Evolutionary conservation across 2,797 vertebrate species (phyloP).

Genomic region (Coilia nasus): DNA sequence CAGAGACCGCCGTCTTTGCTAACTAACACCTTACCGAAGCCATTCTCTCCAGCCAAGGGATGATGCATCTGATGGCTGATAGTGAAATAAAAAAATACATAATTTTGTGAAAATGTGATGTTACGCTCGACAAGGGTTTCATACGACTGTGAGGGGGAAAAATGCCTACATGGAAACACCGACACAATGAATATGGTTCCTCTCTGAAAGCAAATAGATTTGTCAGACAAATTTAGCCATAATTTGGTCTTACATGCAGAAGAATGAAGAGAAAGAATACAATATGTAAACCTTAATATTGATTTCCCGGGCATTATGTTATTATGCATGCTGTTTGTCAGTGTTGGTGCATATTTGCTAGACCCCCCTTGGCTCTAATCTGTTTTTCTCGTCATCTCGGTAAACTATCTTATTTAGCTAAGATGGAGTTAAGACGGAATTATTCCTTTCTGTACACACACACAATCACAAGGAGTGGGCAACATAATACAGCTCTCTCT

Average conservation of each 20-base stretch:
- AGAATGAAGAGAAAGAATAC: conserved; percentile 61
- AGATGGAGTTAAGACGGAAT: conserved; percentile 65
- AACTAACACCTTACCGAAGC: background rate
- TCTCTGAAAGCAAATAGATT: conserved; percentile 19
- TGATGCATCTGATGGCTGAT: background rate
- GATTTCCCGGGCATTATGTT: conserved; percentile 61
- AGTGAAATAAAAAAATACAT: background rate
- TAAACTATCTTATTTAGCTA: conserved; percentile 76
- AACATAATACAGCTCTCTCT: conserved; percentile 37
- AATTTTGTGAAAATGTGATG: background rate
- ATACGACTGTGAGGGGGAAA: background rate
- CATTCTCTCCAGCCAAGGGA: background rate
- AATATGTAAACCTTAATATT: conserved; percentile 52
- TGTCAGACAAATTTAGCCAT: background rate
- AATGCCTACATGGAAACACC: background rate
- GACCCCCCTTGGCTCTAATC: conserved; percentile 69
- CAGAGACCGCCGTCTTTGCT: background rate
- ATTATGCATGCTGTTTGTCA: conserved; percentile 67
- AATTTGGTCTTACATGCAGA: conserved; percentile 49
- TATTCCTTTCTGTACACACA: conserved; percentile 63
- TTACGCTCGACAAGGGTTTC: background rate
- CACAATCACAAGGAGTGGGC: conserved; percentile 46
- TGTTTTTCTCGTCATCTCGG: conserved; percentile 71
- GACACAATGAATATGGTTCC: background rate
- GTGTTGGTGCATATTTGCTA: conserved; percentile 66